Base-by-base conservation (phyloP, 2,888 invertebrate species). In the Cephus nigrinus region DNA sequence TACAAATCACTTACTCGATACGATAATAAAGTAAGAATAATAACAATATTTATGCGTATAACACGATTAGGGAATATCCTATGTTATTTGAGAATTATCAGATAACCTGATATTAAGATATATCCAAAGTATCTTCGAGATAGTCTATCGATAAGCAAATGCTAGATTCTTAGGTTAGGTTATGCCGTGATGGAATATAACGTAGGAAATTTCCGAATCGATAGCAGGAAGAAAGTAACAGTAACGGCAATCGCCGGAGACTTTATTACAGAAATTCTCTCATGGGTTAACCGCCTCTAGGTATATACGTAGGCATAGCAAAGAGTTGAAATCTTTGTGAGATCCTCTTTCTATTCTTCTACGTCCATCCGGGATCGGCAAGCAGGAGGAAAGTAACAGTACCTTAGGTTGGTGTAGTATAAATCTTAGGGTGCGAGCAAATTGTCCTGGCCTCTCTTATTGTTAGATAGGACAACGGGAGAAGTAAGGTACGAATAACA, bases 401-500 rank as follows among this genome's bases (percentile, higher is more conserved):
- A 77, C 74, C 73, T 34, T 73, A 74, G 72, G 31, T 75, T 33
- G 77, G 73, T 76, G 73, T 76, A 84, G 84, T 86, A 88, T 90
- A 89, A 90, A 89, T 89, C 89, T 88, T 81, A 81, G 81, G 86
- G 86, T 84, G 85, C 86, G 86, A 90, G 90, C 88, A 90, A 90
- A 90, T 90, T 88, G 88, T 86, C 86, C 83, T 81, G 83, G 80
- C 76, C 82, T 33, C 71, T 15, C 71, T 83, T 35, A 35, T 35
- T 35, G 35, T 35, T 83, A 85, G 87, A 85, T 88, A 85, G 86
- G 88, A 85, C 82, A 84, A 86, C 84, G 86, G 82, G 79, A 80
- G 82, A 80, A 81, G 78, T 78, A 71, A 71, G 74, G 75, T 83
- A 85, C 84, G 82, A 87, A 86, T 84, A 86, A 85, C 87, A 88